Evolutionary conservation across 1,140 invertebrate species (phyloP).

Genomic region (Sweltsa coloradensis): DNA sequence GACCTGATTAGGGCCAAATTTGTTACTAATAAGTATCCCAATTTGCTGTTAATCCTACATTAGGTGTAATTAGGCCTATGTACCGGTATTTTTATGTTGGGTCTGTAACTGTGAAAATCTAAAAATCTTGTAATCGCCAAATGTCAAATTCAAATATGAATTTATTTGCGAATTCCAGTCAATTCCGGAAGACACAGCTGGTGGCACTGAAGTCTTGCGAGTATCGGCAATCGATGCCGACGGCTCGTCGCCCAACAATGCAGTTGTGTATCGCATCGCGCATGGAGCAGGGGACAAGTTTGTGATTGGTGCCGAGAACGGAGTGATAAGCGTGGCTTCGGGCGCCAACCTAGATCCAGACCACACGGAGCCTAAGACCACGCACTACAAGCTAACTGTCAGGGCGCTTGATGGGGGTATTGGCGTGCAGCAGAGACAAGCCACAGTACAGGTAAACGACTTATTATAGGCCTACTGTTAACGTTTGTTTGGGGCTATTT

Average conservation of each 20-base stretch:
- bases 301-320: slow-evolving; percentile 68
- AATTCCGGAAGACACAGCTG: slow-evolving; percentile 68
- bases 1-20: no score
- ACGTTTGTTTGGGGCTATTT: no score
- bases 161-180: no score
- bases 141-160: no score
- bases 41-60: no score
- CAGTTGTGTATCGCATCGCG: slow-evolving; percentile 76
- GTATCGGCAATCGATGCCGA: slow-evolving; percentile 69
- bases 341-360: slow-evolving; percentile 84
- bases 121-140: no score
- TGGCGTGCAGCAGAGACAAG: slow-evolving; percentile 30
- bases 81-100: no score
- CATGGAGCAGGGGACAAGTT: slow-evolving; percentile 86
- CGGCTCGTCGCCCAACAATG: slow-evolving; percentile 74
- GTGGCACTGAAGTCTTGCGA: slow-evolving; percentile 66
- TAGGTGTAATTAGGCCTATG: no score
- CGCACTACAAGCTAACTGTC: slow-evolving; percentile 40
- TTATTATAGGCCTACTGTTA: no score
- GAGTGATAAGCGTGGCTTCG: slow-evolving; percentile 69
- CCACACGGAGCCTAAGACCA: slow-evolving; percentile 60
- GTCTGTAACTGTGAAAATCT: no score
- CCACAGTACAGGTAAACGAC: slow-evolving; percentile 1
- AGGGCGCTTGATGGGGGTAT: slow-evolving; percentile 78
- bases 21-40: no score